Evolutionary conservation across 2,888 invertebrate species (phyloP).

Genomic region (Heliconius ismenius): DNA sequence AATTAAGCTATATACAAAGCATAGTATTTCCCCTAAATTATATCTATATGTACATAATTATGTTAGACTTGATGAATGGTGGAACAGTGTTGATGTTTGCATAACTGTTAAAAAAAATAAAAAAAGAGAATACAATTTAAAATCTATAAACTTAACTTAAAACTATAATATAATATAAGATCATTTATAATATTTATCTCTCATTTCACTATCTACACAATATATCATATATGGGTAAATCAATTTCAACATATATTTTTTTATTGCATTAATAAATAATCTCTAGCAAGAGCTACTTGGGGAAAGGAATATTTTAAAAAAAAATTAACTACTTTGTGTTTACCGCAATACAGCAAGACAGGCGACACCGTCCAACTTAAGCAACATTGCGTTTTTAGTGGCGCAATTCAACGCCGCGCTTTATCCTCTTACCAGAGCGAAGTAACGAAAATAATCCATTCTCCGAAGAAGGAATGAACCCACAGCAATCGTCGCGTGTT

Average conservation of each 20-base stretch:
- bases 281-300: neutral
- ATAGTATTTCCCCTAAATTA: neutral
- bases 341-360: too few relatives aligned
- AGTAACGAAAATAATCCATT: neutral
- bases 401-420: neutral
- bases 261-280: neutral
- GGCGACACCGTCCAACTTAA: neutral
- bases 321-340: neutral
- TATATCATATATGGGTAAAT: slow-evolving; percentile 3
- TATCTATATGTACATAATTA: slow-evolving; percentile 13
- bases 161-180: slow-evolving; percentile 15
- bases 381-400: neutral
- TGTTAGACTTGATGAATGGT: slow-evolving; percentile 22
- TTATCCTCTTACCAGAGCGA: neutral
- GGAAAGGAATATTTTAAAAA: neutral
- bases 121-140: slow-evolving; percentile 1
- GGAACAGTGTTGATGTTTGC: slow-evolving; percentile 28
- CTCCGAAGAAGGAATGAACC: neutral
- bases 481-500: neutral
- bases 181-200: neutral
- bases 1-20: slow-evolving; percentile 20
- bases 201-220: neutral
- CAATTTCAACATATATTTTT: neutral
- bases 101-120: slow-evolving; percentile 12
- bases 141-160: neutral